These are phyloP conservation scores for Leptogaster cylindrica DNA, from an alignment of 2,888 invertebrate species.

Conservation along the genomic window DNA sequence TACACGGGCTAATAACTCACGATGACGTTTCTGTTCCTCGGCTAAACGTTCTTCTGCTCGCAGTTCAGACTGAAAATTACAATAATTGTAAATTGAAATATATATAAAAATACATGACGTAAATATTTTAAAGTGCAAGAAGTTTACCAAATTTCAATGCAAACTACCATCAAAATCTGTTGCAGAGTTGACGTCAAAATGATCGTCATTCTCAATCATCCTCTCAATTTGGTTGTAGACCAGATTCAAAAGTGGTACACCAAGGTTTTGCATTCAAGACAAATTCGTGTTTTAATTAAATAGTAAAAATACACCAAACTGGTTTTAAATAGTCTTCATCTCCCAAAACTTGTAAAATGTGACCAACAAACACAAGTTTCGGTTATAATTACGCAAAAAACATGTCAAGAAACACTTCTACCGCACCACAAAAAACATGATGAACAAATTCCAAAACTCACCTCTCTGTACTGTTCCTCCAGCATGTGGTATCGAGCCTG, in stretches of 20 bases:
- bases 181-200: too few relatives aligned
- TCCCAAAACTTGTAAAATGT: too few relatives aligned
- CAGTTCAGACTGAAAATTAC: constrained; percentile 69
- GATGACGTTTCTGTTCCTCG: constrained; percentile 84
- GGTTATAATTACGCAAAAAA: not conserved
- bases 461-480: constrained; percentile 80
- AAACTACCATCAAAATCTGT: not conserved
- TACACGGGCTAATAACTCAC: constrained; percentile 80
- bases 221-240: too few relatives aligned
- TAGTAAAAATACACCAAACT: too few relatives aligned
- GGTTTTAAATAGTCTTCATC: too few relatives aligned
- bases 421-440: not conserved
- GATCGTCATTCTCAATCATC: too few relatives aligned
- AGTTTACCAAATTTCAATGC: not conserved
- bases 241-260: too few relatives aligned
- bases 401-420: too few relatives aligned
- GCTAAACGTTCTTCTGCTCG: constrained; percentile 75
- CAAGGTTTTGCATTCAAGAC: too few relatives aligned
- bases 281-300: too few relatives aligned
- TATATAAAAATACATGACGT: not conserved
- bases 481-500: constrained; percentile 90
- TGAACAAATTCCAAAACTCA: too few relatives aligned
- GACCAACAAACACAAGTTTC: not conserved
- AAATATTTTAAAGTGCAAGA: not conserved
- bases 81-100: not conserved